Percentiles rank a stretch among this genome's conserved stretches.
Conservation (phyloP, 2,113 vertebrate genomes). For the Lagopus leucura region DNA sequence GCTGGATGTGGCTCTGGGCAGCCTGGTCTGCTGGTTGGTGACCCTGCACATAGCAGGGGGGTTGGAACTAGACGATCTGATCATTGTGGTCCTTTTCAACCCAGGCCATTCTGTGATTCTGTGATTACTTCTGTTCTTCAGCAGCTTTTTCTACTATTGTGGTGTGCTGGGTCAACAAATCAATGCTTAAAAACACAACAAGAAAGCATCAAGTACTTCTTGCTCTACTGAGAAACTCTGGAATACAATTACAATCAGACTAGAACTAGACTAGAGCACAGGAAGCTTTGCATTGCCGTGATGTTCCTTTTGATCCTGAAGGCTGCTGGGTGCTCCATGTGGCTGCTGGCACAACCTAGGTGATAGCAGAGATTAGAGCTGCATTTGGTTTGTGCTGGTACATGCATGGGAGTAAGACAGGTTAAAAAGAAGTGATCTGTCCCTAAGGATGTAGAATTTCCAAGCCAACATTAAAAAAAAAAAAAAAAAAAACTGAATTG, state of each 20-base stretch:
- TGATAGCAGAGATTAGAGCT: not conserved
- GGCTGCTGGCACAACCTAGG: not conserved
- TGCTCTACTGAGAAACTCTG: not conserved
- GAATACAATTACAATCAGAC: not conserved
- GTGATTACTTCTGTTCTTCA: not conserved
- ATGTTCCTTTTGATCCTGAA: not conserved
- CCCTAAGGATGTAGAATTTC: not conserved
- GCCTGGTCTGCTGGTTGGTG: too few relatives aligned
- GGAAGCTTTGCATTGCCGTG: not conserved
- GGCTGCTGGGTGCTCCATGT: not conserved
- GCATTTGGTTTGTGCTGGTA: not conserved
- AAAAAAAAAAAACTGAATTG: not conserved
- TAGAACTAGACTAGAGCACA: not conserved
- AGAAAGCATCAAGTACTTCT: not conserved
- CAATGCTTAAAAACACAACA: accelerated
- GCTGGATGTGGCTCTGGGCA: too few relatives aligned
- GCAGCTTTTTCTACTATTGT: not conserved
- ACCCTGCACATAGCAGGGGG: too few relatives aligned
- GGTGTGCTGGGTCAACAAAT: not conserved
- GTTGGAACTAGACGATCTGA: too few relatives aligned
- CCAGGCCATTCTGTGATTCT: too few relatives aligned
- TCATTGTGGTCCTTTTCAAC: too few relatives aligned
- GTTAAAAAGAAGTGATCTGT: not conserved
- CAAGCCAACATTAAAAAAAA: not conserved
- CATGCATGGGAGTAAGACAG: not conserved